phyloP scores from a whole-genome alignment of 1,140 invertebrate genomes.

The Pantala flavescens region DNA sequence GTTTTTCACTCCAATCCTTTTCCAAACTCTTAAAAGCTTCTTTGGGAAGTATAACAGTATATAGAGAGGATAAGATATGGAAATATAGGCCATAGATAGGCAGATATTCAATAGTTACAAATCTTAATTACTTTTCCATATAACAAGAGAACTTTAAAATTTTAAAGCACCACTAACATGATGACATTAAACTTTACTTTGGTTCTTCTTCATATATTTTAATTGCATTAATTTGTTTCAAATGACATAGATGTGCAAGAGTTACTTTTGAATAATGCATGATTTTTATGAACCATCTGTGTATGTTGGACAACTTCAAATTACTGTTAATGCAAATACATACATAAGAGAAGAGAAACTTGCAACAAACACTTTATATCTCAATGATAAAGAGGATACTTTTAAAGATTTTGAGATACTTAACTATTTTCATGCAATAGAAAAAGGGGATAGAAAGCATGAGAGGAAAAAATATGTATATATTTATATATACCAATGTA shows the following conservation, averaged over 20 bases:
- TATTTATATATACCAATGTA: background rate
- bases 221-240: too few relatives aligned
- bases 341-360: background rate
- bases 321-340: background rate
- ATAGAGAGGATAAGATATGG: background rate
- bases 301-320: background rate
- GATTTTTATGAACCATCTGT: too few relatives aligned
- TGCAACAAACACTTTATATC: too few relatives aligned
- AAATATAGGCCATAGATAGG: slow-evolving; percentile 6
- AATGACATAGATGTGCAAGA: too few relatives aligned
- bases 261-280: too few relatives aligned
- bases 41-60: background rate
- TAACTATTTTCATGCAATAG: too few relatives aligned
- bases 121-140: background rate
- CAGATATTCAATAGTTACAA: background rate
- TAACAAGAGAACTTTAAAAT: background rate
- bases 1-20: background rate
- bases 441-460: too few relatives aligned
- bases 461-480: background rate
- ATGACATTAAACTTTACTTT: background rate
- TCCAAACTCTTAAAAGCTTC: background rate
- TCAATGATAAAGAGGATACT: too few relatives aligned
- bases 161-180: background rate
- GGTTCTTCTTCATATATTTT: background rate
- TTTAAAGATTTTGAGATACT: too few relatives aligned